A percentile compares a stretch with the other conserved stretches of the same genome.
phyloP scores from a whole-genome alignment of 2,797 vertebrate species.

The Typhlichthys subterraneus region DNA sequence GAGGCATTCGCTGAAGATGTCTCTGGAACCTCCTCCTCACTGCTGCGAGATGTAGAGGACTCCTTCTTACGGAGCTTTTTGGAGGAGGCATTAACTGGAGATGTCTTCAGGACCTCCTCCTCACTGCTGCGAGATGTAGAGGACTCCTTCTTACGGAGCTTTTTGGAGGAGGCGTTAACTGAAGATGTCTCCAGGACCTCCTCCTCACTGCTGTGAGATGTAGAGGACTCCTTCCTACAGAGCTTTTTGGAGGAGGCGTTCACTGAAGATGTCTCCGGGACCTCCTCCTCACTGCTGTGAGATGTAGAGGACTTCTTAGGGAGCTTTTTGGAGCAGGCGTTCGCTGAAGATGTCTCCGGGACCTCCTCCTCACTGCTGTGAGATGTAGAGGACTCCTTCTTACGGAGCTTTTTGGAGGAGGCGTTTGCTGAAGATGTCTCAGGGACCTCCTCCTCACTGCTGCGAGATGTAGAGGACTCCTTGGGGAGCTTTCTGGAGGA shows the following conservation, averaged over 20 bases:
- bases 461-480: constrained; percentile 12
- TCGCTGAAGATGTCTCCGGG: neutral
- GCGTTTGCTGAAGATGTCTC: neutral
- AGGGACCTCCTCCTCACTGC: constrained; percentile 23
- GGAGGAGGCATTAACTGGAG: no score
- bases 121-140: constrained; percentile 26
- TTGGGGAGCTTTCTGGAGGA: neutral
- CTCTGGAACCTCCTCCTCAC: constrained; percentile 17
- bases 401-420: neutral
- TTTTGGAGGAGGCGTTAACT: neutral
- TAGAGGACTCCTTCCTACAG: neutral
- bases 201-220: constrained; percentile 26
- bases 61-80: neutral
- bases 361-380: constrained; percentile 14
- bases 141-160: neutral
- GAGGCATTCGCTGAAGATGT: no score
- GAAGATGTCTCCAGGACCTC: neutral
- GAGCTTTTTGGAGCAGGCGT: neutral
- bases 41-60: constrained; percentile 9
- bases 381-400: constrained; percentile 1
- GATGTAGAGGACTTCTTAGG: constrained; percentile 1
- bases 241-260: neutral
- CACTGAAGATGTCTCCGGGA: neutral
- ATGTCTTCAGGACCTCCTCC: constrained; percentile 7
- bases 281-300: constrained; percentile 10